These are phyloP conservation scores for Halotydeus destructor DNA, from an alignment of 1,140 invertebrate species.

Conservation along the genomic window DNA sequence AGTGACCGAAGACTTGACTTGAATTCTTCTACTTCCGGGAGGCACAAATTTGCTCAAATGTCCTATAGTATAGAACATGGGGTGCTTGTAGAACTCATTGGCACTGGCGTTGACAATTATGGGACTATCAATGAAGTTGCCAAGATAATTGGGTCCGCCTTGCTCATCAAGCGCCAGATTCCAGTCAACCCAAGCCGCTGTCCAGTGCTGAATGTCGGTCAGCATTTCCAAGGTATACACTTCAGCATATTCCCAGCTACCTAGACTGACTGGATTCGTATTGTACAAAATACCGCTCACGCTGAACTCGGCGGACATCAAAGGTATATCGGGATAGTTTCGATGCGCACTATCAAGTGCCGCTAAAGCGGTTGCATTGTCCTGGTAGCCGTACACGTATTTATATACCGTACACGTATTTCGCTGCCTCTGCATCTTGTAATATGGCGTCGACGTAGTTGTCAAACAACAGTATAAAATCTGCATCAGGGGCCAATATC, in stretches of 20 bases:
- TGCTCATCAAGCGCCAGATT: slow-evolving; percentile 48
- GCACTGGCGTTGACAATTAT: slow-evolving; percentile 42
- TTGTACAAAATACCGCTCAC: slow-evolving; percentile 11
- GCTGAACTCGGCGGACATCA: slow-evolving; percentile 28
- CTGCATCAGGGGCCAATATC: slow-evolving; percentile 43
- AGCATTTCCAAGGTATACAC: no score
- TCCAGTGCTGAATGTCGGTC: slow-evolving; percentile 34
- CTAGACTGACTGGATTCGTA: slow-evolving; percentile 31
- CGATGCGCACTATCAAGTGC: slow-evolving; percentile 33
- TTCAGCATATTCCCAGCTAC: slow-evolving; percentile 49
- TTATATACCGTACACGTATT: slow-evolving; percentile 13
- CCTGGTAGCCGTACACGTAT: slow-evolving; percentile 49
- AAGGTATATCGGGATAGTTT: slow-evolving; percentile 25
- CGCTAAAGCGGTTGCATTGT: slow-evolving; percentile 44
- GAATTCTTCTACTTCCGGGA: slow-evolving; percentile 5
- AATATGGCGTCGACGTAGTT: slow-evolving; percentile 32
- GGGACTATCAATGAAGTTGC: no score
- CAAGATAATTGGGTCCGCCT: slow-evolving; percentile 62
- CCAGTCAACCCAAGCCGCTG: slow-evolving; percentile 66
- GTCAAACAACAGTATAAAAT: slow-evolving; percentile 34
- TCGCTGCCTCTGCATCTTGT: slow-evolving; percentile 15
- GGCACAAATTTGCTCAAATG: slow-evolving; percentile 7
- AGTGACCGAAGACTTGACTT: no score
- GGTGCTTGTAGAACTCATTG: slow-evolving; percentile 45
- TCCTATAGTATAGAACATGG: slow-evolving; percentile 5